Evolutionary conservation across 2,797 vertebrate genomes (phyloP).

Genomic region (Anolis apletophallus): DNA sequence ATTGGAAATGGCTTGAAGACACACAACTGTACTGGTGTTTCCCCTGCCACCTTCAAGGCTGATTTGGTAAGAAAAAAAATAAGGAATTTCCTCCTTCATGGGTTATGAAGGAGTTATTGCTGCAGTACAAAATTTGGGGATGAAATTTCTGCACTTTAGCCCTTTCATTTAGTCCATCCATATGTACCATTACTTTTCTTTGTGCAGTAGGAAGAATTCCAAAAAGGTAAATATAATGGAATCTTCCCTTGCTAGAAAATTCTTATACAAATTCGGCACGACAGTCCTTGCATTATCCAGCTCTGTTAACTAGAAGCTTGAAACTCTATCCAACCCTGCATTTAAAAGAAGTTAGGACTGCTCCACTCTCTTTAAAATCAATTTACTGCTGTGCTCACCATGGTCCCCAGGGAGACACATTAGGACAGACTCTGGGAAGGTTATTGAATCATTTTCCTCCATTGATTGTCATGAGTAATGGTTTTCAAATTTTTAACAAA

Average conservation of each 20-base stretch:
- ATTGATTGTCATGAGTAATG: conserved; percentile 38
- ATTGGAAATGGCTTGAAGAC: no score
- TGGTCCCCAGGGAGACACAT: conserved; percentile 50
- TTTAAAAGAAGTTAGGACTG: conserved; percentile 58
- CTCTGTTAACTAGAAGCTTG: conserved; percentile 52
- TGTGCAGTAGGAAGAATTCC: conserved; percentile 30
- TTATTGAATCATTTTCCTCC: conserved; percentile 55
- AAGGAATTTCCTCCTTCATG: conserved; percentile 33
- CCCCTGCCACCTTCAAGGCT: not conserved
- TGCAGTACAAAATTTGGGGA: not conserved
- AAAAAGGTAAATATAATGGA: conserved; percentile 46
- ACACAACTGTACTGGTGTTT: no score
- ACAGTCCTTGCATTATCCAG: conserved; percentile 40
- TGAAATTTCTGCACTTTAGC: conserved; percentile 38
- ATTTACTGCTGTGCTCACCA: conserved; percentile 55
- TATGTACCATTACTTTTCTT: conserved; percentile 43
- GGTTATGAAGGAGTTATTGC: not conserved
- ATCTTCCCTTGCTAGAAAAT: conserved; percentile 3
- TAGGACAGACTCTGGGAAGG: conserved; percentile 51
- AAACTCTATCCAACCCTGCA: conserved; percentile 59
- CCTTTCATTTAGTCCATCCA: conserved; percentile 47
- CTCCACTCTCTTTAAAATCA: conserved; percentile 59
- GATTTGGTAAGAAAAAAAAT: conserved; percentile 19
- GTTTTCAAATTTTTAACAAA: conserved; percentile 62
- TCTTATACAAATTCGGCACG: conserved; percentile 11